phyloP scores from a whole-genome alignment of 2,888 invertebrate species.

The Tolmerus cingulatus region DNA sequence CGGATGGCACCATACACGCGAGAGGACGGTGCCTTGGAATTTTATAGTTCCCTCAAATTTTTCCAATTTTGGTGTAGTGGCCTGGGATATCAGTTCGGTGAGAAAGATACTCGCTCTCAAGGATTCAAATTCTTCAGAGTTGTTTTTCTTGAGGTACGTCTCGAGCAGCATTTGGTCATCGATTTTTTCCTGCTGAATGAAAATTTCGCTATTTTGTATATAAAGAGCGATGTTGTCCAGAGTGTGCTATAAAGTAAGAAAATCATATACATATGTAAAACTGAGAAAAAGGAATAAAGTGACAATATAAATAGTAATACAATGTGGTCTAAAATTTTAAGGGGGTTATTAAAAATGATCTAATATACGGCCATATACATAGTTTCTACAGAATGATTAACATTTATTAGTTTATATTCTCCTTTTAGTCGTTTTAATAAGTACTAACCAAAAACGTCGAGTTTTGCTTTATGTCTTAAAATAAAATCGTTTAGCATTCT shows the following conservation, averaged over 20 bases:
- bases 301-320: no score
- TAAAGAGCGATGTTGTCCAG: slow-evolving; percentile 66
- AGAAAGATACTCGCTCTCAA: slow-evolving; percentile 64
- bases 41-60: slow-evolving; percentile 52
- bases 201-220: slow-evolving; percentile 70
- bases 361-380: no score
- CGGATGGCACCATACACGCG: slow-evolving; percentile 79
- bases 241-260: slow-evolving; percentile 55
- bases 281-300: background rate
- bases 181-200: slow-evolving; percentile 77
- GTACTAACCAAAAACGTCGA: no score
- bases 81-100: background rate
- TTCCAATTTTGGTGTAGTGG: slow-evolving; percentile 17
- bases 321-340: no score
- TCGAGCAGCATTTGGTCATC: slow-evolving; percentile 72
- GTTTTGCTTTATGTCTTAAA: no score
- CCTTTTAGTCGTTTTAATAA: no score
- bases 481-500: no score
- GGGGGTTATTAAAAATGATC: no score
- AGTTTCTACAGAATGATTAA: no score
- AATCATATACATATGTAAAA: background rate
- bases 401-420: no score
- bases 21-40: slow-evolving; percentile 58
- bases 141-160: slow-evolving; percentile 68
- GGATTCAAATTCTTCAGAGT: slow-evolving; percentile 48